A percentile compares a stretch with the other conserved stretches of the same genome.
phyloP scores from a whole-genome alignment of 2,888 invertebrate species.

The Sarcophaga caerulescens region DNA sequence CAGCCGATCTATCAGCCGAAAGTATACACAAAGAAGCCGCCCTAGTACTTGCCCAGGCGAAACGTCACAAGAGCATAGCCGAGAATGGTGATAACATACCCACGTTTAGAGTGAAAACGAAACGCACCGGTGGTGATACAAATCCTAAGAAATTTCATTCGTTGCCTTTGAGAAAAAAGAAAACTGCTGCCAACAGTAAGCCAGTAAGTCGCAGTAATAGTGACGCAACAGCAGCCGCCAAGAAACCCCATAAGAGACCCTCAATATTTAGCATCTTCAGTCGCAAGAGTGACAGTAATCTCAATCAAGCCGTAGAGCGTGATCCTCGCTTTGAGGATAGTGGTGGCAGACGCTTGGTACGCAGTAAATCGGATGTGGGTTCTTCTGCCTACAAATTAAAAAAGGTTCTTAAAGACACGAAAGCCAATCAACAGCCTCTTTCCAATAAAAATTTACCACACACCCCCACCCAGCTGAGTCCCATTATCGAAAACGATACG shows the following conservation, averaged over 20 bases:
- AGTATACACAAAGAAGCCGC: conserved; percentile 90
- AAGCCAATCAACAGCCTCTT: conserved; percentile 34
- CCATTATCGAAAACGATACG: conserved; percentile 89
- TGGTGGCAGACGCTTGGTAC: conserved; percentile 82
- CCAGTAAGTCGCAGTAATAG: conserved; percentile 84
- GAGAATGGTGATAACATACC: conserved; percentile 81
- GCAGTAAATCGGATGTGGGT: conserved; percentile 86
- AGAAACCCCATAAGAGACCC: conserved; percentile 82
- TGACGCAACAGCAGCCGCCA: conserved; percentile 82
- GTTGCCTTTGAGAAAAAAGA: conserved; percentile 84
- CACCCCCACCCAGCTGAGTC: conserved; percentile 85
- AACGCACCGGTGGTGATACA: conserved; percentile 69
- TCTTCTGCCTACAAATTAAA: conserved; percentile 74
- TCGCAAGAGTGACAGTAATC: conserved; percentile 83
- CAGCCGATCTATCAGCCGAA: conserved; percentile 87
- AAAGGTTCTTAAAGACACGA: conserved; percentile 70
- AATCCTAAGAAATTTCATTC: conserved; percentile 84
- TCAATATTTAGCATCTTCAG: conserved; percentile 86
- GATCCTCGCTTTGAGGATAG: conserved; percentile 82
- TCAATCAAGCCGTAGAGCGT: conserved; percentile 78
- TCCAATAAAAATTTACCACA: conserved; percentile 83
- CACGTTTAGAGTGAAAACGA: conserved; percentile 75
- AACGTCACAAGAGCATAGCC: conserved; percentile 86
- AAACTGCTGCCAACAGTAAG: conserved; percentile 78
- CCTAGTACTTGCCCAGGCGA: conserved; percentile 87